Percentiles rank a stretch among this genome's conserved stretches.
phyloP scores from a whole-genome alignment of 2,797 vertebrate genomes.

The Distichodus sexfasciatus region DNA sequence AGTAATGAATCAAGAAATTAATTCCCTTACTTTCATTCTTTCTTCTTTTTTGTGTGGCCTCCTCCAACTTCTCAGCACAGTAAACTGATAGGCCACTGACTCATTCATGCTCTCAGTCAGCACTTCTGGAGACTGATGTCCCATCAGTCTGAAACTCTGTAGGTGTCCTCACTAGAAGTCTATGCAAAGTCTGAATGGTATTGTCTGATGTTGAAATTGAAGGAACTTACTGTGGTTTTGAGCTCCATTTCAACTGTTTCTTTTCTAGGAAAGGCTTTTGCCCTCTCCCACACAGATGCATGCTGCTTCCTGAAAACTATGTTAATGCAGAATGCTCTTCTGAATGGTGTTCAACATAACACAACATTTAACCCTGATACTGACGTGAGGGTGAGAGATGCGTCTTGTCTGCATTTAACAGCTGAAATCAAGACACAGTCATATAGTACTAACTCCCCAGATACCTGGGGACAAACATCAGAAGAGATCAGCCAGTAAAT shows the following conservation, averaged over 20 bases:
- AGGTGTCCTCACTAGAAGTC: not conserved
- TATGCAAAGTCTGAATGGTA: not conserved
- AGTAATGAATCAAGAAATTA: not conserved
- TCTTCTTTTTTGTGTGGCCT: too few relatives aligned
- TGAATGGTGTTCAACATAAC: too few relatives aligned
- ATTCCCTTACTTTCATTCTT: not conserved
- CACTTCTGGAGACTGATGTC: not conserved
- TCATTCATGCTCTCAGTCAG: not conserved
- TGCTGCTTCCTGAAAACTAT: not conserved
- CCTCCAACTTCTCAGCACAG: too few relatives aligned
- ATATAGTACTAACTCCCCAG: too few relatives aligned
- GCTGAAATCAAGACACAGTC: too few relatives aligned
- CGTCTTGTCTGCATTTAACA: too few relatives aligned
- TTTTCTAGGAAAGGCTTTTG: not conserved
- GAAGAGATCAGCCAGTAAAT: too few relatives aligned
- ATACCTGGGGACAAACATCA: too few relatives aligned
- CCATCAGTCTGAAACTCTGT: constrained; percentile 13
- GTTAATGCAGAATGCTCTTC: not conserved
- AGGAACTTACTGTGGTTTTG: constrained; percentile 3
- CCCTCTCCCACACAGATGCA: not conserved
- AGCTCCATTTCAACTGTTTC: not conserved
- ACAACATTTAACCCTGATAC: too few relatives aligned
- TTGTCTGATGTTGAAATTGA: not conserved
- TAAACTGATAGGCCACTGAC: not conserved
- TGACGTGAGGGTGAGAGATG: too few relatives aligned